Evolutionary conservation across 2,888 invertebrate genomes (phyloP).

Genomic region (Cremastinae sp.): DNA sequence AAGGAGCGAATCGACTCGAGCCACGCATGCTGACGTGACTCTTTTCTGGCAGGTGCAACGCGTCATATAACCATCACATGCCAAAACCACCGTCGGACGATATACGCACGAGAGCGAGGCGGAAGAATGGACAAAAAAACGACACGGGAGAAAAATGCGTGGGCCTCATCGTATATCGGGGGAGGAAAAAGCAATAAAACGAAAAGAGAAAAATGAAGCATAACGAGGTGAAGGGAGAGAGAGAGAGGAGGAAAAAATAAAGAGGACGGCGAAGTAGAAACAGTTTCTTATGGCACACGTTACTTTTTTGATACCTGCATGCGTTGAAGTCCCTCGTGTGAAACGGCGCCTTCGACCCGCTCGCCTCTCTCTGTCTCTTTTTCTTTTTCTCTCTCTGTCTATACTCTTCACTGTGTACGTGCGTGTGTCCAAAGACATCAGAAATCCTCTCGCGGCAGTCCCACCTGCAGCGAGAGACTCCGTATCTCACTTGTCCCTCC

Average conservation of each 20-base stretch:
- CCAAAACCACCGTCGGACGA: constrained; percentile 56
- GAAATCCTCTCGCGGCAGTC: constrained; percentile 28
- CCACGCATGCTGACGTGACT: constrained; percentile 64
- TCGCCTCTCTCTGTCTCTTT: neutral
- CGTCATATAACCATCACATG: constrained; percentile 65
- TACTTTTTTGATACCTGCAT: constrained; percentile 40
- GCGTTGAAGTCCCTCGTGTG: constrained; percentile 42
- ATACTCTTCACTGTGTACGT: constrained; percentile 37
- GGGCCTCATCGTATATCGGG: constrained; percentile 47
- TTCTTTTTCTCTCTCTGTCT: constrained; percentile 11
- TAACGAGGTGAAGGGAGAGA: constrained; percentile 11
- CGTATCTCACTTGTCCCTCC: constrained; percentile 62
- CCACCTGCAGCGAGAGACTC: constrained; percentile 68
- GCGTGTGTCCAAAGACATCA: constrained; percentile 49
- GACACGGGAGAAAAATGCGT: constrained; percentile 1
- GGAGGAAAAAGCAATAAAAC: constrained; percentile 47
- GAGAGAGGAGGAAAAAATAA: constrained; percentile 6
- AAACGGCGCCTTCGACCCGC: constrained; percentile 44
- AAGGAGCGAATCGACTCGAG: constrained; percentile 50
- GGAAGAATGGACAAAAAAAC: neutral
- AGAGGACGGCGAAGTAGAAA: constrained; percentile 48
- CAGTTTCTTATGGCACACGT: constrained; percentile 46
- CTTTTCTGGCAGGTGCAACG: constrained; percentile 67
- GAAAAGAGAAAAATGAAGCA: too few species aligned
- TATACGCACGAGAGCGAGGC: constrained; percentile 39